Evolutionary conservation across 1,140 invertebrate species (phyloP).

Genomic region (Mylabris phalerata): DNA sequence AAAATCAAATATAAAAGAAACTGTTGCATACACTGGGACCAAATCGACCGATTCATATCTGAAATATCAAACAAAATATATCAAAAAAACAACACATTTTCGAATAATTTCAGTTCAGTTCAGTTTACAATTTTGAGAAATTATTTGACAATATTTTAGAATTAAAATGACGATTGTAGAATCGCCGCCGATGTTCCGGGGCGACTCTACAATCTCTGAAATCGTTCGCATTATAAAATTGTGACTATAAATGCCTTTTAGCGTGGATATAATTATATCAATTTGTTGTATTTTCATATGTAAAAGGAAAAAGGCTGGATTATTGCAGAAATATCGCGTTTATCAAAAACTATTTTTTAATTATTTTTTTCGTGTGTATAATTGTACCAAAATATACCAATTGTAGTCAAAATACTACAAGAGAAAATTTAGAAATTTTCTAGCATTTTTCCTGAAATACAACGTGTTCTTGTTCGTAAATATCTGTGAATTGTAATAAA

Average conservation of each 20-base stretch:
- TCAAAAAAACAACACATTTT: slow-evolving; percentile 23
- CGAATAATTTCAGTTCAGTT: not conserved
- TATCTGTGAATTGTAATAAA: slow-evolving; percentile 40
- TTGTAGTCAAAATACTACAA: too few species aligned
- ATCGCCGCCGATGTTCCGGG: slow-evolving; percentile 17
- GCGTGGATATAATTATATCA: slow-evolving; percentile 39
- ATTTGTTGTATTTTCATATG: slow-evolving; percentile 37
- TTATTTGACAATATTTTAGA: slow-evolving; percentile 41
- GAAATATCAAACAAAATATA: slow-evolving; percentile 34
- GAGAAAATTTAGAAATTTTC: slow-evolving; percentile 3
- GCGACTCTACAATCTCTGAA: slow-evolving; percentile 9
- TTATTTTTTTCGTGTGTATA: too few species aligned
- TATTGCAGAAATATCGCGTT: not conserved
- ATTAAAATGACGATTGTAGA: slow-evolving; percentile 14
- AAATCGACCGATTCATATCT: slow-evolving; percentile 36
- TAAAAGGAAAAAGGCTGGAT: slow-evolving; percentile 28
- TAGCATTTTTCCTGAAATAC: slow-evolving; percentile 33
- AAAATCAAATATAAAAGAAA: slow-evolving; percentile 11
- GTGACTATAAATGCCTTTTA: slow-evolving; percentile 44
- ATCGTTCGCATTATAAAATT: slow-evolving; percentile 32
- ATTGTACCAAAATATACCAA: too few species aligned
- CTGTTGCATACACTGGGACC: slow-evolving; percentile 34
- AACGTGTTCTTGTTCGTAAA: slow-evolving; percentile 38
- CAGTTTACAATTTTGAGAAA: slow-evolving; percentile 3
- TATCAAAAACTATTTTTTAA: not conserved